Evolutionary conservation across 2,113 vertebrate genomes (phyloP).

Genomic region (Vireo altiloquus): DNA sequence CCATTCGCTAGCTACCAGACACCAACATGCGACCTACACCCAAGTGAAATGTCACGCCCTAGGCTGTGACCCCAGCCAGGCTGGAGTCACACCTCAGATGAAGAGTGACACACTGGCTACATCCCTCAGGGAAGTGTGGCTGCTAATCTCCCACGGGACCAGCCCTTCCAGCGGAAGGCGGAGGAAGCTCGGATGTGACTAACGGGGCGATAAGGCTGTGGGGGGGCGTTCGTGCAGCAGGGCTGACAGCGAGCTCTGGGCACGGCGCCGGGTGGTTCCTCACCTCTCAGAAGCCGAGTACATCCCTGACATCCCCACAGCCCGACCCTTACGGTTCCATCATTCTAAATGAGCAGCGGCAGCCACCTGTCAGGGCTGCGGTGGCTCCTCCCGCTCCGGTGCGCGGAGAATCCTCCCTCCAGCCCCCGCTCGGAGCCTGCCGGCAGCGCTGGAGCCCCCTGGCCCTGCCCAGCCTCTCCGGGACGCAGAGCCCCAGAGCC

Average conservation of each 20-base stretch:
- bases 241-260: not conserved
- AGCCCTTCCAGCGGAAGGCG: not conserved
- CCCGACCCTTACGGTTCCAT: fast-evolving
- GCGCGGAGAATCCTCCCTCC: not conserved
- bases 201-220: fast-evolving
- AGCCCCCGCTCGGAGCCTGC: not conserved
- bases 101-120: not conserved
- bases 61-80: not conserved
- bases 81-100: too few species aligned
- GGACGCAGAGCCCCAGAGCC: not conserved
- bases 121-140: not conserved
- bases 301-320: fast-evolving
- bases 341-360: fast-evolving
- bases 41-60: fast-evolving
- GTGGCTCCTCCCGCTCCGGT: not conserved
- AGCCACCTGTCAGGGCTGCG: not conserved
- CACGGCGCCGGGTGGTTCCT: fast-evolving
- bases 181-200: not conserved
- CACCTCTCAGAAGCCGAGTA: too few species aligned
- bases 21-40: fast-evolving
- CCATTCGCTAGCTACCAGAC: not conserved
- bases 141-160: not conserved
- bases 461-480: not conserved
- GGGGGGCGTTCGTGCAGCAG: not conserved
- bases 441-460: not conserved